Conservation (phyloP, 2,797 vertebrate species). For the Pelobates cultripes region DNA sequence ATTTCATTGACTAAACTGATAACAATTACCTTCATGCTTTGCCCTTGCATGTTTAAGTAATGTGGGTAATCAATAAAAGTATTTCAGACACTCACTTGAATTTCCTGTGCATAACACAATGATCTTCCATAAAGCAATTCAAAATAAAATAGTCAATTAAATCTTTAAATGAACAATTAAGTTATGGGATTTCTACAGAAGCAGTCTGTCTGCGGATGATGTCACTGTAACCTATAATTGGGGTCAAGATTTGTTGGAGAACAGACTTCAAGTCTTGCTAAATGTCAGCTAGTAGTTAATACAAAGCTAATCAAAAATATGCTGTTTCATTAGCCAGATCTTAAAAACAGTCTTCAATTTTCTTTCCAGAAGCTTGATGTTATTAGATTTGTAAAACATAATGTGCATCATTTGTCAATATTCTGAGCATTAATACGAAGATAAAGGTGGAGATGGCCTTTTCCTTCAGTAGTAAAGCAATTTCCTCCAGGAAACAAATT, state of each 20-base stretch:
- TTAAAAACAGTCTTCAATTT: slow-evolving; percentile 42
- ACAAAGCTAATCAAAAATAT: slow-evolving; percentile 43
- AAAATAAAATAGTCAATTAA: slow-evolving; percentile 57
- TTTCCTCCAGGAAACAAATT: slow-evolving; percentile 47
- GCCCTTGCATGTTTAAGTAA: slow-evolving; percentile 53
- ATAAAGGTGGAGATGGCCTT: slow-evolving; percentile 45
- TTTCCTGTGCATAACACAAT: slow-evolving; percentile 54
- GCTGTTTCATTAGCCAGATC: slow-evolving; percentile 45
- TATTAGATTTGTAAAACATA: slow-evolving; percentile 48
- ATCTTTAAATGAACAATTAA: slow-evolving; percentile 56
- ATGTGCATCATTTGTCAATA: slow-evolving; percentile 47
- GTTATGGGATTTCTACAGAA: slow-evolving; percentile 54
- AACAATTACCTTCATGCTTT: slow-evolving; percentile 41
- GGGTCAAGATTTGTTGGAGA: slow-evolving; percentile 52
- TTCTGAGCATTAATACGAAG: slow-evolving; percentile 26
- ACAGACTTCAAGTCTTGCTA: slow-evolving; percentile 50
- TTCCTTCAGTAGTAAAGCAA: slow-evolving; percentile 37
- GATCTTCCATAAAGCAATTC: slow-evolving; percentile 52
- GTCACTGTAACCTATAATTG: slow-evolving; percentile 54
- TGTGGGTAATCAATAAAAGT: slow-evolving; percentile 52
- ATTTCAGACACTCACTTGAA: slow-evolving; percentile 53
- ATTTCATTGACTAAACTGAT: slow-evolving; percentile 44
- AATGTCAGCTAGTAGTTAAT: slow-evolving; percentile 50
- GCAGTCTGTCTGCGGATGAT: slow-evolving; percentile 51
- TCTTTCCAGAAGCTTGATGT: slow-evolving; percentile 45